Evolutionary conservation across 2,797 vertebrate genomes (phyloP).

Genomic region (Rhynchotus rufescens): DNA sequence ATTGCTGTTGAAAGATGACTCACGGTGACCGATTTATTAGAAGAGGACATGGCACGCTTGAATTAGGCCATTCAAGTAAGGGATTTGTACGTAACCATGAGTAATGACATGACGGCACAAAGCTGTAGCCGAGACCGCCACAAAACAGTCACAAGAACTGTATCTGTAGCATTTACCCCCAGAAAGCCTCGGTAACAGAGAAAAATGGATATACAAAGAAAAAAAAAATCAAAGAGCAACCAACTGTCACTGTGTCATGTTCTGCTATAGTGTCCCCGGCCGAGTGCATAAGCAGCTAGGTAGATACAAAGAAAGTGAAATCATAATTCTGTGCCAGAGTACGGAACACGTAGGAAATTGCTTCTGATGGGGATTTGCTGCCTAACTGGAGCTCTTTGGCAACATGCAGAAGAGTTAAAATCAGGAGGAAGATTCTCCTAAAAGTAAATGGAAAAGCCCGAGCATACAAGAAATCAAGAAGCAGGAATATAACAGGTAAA

Average conservation of each 20-base stretch:
- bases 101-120: not conserved
- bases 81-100: not conserved
- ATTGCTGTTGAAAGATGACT: not conserved
- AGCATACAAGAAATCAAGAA: not conserved
- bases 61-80: not conserved
- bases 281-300: accelerated
- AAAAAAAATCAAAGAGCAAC: not conserved
- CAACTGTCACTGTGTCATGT: not conserved
- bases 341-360: not conserved
- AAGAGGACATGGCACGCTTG: not conserved
- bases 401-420: not conserved
- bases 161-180: not conserved
- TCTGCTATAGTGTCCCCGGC: not conserved
- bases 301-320: not conserved
- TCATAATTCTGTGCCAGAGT: not conserved
- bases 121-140: accelerated
- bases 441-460: not conserved
- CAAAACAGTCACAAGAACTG: not conserved
- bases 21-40: not conserved
- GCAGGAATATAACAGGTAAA: not conserved
- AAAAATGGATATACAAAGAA: not conserved
- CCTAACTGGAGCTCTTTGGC: not conserved
- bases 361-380: not conserved
- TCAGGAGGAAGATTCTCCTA: not conserved
- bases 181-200: not conserved